A percentile compares a stretch with the other conserved stretches of the same genome.
These are phyloP conservation scores for Climacteris rufus DNA, from an alignment of 2,113 vertebrate species.

Conservation along the genomic window DNA sequence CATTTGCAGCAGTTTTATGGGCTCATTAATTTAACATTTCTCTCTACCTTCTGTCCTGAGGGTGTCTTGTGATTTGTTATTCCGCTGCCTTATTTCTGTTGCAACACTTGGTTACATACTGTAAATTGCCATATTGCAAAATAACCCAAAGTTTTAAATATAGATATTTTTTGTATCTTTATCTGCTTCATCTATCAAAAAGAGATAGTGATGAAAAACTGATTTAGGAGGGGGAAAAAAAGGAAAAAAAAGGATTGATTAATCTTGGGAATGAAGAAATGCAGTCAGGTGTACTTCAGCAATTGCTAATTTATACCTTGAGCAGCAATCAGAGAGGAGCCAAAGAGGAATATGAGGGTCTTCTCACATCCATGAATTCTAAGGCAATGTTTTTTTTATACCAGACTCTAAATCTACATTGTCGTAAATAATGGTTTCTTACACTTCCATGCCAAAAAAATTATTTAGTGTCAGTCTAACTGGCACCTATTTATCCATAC, in stretches of 20 bases:
- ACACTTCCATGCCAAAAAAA: conserved; percentile 17
- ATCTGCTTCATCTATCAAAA: conserved; percentile 52
- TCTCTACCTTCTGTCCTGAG: conserved; percentile 97
- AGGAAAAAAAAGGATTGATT: not conserved
- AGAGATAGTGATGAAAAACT: not conserved
- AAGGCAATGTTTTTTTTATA: not conserved
- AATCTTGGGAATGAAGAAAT: not conserved
- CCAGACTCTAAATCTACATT: conserved; percentile 6
- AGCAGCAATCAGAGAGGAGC: not conserved
- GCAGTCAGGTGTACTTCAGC: conserved; percentile 26
- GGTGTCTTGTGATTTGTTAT: conserved; percentile 91
- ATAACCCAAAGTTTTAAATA: conserved; percentile 80
- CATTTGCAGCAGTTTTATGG: conserved; percentile 98
- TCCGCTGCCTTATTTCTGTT: conserved; percentile 80
- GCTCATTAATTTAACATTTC: conserved; percentile 99
- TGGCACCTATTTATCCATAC: conserved; percentile 27
- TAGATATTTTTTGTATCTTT: conserved; percentile 57
- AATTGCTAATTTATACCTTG: not conserved
- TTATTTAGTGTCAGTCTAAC: conserved; percentile 51
- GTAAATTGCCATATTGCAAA: conserved; percentile 83
- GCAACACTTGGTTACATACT: conserved; percentile 80
- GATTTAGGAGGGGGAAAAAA: not conserved
- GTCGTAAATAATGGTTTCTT: not conserved
- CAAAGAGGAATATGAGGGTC: not conserved
- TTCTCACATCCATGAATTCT: not conserved